phyloP scores from a whole-genome alignment of 2,888 invertebrate species.

The Stegophylla sp. region DNA sequence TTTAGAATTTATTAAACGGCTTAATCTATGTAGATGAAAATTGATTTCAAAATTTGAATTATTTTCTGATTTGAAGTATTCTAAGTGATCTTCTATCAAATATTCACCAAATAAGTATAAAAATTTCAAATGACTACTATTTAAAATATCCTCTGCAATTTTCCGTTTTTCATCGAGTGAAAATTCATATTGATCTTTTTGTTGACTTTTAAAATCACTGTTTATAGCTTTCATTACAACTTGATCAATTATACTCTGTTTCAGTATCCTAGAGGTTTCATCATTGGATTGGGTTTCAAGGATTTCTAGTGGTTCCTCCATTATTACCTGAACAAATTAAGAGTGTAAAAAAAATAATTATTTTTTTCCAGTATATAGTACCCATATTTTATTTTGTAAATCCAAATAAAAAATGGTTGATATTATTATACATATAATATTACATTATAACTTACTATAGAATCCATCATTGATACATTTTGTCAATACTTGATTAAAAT shows the following conservation, averaged over 20 bases:
- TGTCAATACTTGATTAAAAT: not conserved
- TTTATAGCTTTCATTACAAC: slow-evolving; percentile 62
- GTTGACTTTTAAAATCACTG: slow-evolving; percentile 82
- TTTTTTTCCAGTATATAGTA: not conserved
- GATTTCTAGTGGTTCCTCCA: not conserved
- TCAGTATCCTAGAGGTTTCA: not conserved
- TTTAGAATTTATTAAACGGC: slow-evolving; percentile 68
- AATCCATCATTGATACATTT: not conserved
- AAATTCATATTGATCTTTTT: slow-evolving; percentile 79
- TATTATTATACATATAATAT: not conserved
- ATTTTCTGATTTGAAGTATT: slow-evolving; percentile 70
- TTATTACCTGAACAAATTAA: slow-evolving; percentile 1
- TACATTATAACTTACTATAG: not conserved
- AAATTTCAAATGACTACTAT: slow-evolving; percentile 75
- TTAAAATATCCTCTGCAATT: slow-evolving; percentile 73
- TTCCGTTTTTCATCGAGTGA: slow-evolving; percentile 73
- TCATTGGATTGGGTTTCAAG: not conserved
- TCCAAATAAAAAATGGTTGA: not conserved
- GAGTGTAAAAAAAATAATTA: not conserved
- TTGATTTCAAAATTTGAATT: slow-evolving; percentile 68
- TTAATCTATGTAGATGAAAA: slow-evolving; percentile 72
- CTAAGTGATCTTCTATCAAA: slow-evolving; percentile 74
- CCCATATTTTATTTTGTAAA: not conserved
- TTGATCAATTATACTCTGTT: slow-evolving; percentile 39
- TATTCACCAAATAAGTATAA: slow-evolving; percentile 79